Evolutionary conservation across 1,140 invertebrate species (phyloP).

Genomic region (Portunus trituberculatus): DNA sequence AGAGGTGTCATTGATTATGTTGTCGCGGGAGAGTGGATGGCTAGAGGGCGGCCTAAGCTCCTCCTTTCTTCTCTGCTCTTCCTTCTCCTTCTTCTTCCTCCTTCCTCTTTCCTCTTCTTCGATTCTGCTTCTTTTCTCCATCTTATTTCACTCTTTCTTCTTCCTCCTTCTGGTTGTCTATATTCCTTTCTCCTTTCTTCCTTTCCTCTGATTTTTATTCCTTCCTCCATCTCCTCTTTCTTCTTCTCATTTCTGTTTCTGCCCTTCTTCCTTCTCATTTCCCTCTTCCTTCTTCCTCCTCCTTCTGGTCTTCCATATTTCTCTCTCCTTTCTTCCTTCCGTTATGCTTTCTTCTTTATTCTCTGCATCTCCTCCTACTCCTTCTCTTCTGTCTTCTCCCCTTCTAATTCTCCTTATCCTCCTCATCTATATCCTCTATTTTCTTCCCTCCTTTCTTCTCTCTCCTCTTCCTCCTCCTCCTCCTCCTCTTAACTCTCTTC

Average conservation of each 20-base stretch:
- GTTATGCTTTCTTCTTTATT: not conserved
- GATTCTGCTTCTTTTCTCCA: no score
- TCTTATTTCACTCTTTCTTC: no score
- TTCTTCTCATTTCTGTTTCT: not conserved
- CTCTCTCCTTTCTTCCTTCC: not conserved
- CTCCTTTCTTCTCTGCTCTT: not conserved
- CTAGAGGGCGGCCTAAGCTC: not conserved
- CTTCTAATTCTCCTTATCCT: not conserved
- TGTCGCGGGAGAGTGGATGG: not conserved
- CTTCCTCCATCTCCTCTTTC: not conserved
- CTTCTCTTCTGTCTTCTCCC: not conserved
- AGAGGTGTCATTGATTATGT: conserved; percentile 1
- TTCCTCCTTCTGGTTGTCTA: not conserved
- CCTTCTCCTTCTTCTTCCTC: not conserved
- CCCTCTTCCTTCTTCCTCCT: not conserved
- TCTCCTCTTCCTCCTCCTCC: not conserved
- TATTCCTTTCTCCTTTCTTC: not conserved
- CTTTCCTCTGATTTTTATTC: not conserved
- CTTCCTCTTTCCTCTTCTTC: not conserved
- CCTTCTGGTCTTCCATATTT: not conserved
- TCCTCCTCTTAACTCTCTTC: no score
- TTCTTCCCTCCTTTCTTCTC: not conserved
- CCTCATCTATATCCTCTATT: not conserved
- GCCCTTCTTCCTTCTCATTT: not conserved
- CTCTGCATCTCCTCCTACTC: no score